Evolutionary conservation across 2,113 vertebrate species (phyloP).

Genomic region (Crotalus horridus): DNA sequence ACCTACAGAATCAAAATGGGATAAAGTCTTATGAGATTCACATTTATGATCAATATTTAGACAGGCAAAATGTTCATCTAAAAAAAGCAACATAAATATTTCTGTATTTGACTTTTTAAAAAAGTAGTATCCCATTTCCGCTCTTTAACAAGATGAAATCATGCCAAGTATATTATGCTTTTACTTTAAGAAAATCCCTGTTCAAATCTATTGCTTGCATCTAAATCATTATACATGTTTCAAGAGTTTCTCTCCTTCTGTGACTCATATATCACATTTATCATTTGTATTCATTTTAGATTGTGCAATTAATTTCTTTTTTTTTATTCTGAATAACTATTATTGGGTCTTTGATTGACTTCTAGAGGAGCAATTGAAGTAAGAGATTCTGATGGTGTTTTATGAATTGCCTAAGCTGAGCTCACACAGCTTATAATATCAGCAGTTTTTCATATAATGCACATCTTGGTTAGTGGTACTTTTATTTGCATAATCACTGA

Average conservation of each 20-base stretch:
- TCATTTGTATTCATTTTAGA: constrained; percentile 40
- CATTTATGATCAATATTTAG: not conserved
- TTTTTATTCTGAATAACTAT: constrained; percentile 53
- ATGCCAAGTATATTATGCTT: not conserved
- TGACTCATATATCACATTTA: constrained; percentile 20
- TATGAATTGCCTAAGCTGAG: constrained; percentile 48
- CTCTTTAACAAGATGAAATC: not conserved
- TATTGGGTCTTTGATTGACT: constrained; percentile 51
- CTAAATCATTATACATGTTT: constrained; percentile 18
- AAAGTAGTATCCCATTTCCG: not conserved
- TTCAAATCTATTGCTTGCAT: constrained; percentile 5
- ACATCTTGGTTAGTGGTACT: constrained; percentile 33
- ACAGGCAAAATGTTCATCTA: not conserved
- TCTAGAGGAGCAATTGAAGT: constrained; percentile 54
- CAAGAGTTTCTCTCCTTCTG: constrained; percentile 24
- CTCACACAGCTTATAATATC: constrained; percentile 36
- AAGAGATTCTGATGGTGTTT: constrained; percentile 51
- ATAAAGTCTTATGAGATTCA: not conserved
- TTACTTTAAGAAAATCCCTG: not conserved
- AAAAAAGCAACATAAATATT: not conserved
- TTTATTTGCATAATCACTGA: constrained; percentile 44
- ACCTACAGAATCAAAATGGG: not conserved
- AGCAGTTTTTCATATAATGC: constrained; percentile 37
- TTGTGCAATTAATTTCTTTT: constrained; percentile 49
- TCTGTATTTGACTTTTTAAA: not conserved